Conservation (phyloP, 2,113 vertebrate genomes). For the Stegostoma tigrinum region DNA sequence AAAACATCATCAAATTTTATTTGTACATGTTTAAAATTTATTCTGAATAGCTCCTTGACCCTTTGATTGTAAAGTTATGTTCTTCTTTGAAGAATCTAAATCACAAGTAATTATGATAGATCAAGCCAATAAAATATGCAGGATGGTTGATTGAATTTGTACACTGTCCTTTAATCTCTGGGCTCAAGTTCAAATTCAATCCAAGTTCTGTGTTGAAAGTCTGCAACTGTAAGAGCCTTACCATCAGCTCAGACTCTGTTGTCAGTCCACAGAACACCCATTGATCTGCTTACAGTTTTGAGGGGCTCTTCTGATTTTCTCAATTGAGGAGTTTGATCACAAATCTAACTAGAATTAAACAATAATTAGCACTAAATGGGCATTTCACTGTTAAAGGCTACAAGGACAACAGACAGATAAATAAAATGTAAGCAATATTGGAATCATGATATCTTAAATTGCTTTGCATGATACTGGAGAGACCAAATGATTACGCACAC, state of each 20-base stretch:
- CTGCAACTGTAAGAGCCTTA: neutral
- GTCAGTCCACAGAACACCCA: neutral
- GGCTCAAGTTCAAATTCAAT: neutral
- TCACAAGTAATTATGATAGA: neutral
- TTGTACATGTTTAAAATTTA: neutral
- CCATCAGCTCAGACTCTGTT: neutral
- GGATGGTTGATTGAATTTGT: neutral
- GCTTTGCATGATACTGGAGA: neutral
- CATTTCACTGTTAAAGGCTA: neutral
- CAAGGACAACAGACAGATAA: neutral
- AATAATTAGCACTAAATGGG: slow-evolving; percentile 2
- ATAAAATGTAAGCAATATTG: neutral
- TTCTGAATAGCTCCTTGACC: neutral
- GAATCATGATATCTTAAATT: neutral
- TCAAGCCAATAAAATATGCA: neutral
- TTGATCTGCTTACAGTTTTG: neutral
- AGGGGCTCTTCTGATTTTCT: neutral
- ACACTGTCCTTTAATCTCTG: neutral
- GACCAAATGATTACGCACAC: neutral
- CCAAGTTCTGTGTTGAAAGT: neutral
- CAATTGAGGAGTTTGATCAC: neutral
- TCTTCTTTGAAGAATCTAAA: neutral
- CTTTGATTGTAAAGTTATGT: slow-evolving; percentile 13
- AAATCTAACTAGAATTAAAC: neutral
- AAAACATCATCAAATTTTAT: neutral